phyloP scores from a whole-genome alignment of 2,888 invertebrate species.

The Cephus spinipes region DNA sequence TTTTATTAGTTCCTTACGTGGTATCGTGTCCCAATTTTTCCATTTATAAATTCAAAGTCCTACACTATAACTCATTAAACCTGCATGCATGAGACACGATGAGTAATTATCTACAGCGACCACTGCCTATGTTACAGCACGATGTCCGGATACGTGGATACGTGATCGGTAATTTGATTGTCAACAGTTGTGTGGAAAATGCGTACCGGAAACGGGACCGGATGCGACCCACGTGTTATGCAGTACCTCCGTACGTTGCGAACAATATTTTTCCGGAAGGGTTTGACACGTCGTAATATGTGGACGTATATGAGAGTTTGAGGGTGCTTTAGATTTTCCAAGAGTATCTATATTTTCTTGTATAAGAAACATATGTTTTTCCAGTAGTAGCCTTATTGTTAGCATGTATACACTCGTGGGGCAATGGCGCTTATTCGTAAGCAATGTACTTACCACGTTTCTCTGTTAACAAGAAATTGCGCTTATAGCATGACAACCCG shows the following conservation, averaged over 20 bases:
- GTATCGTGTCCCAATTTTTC: background rate
- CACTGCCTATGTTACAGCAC: background rate
- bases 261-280: background rate
- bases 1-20: background rate
- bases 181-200: conserved; percentile 18
- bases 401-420: background rate
- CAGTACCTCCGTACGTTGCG: background rate
- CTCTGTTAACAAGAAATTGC: background rate
- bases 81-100: background rate
- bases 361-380: background rate
- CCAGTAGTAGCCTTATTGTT: background rate
- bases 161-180: conserved; percentile 21
- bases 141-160: conserved; percentile 25
- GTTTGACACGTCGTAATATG: background rate
- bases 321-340: background rate
- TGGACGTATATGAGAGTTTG: background rate
- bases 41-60: background rate
- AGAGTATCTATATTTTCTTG: background rate
- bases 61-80: background rate
- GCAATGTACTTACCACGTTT: background rate
- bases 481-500: background rate
- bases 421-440: background rate
- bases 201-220: conserved; percentile 15
- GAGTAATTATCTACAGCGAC: background rate
- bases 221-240: conserved; percentile 11